These are phyloP conservation scores for Helostoma temminkii DNA, from an alignment of 2,797 vertebrate genomes.

Conservation along the genomic window DNA sequence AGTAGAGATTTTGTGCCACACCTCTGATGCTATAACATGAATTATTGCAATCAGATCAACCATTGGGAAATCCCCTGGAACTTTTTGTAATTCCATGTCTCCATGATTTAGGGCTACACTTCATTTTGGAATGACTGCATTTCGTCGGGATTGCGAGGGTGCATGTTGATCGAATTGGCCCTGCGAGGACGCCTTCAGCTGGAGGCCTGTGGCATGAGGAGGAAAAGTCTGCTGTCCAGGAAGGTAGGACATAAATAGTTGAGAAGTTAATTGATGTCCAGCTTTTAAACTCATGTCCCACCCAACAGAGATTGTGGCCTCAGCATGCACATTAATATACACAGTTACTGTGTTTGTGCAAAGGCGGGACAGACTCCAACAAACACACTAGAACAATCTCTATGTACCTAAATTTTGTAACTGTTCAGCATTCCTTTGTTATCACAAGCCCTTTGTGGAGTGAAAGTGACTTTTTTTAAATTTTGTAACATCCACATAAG, in stretches of 20 bases:
- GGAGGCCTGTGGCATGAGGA: conserved; percentile 95
- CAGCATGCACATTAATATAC: too few relatives aligned
- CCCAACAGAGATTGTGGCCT: background rate
- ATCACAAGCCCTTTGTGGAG: too few relatives aligned
- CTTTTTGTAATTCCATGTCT: conserved; percentile 17
- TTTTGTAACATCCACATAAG: too few relatives aligned
- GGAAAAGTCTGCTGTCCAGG: conserved; percentile 93
- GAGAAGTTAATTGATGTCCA: background rate
- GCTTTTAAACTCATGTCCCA: background rate
- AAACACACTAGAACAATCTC: too few relatives aligned
- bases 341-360: too few relatives aligned
- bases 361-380: too few relatives aligned
- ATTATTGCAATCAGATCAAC: background rate
- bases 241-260: conserved; percentile 82
- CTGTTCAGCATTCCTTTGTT: too few relatives aligned
- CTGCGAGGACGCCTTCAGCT: conserved; percentile 93
- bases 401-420: too few relatives aligned
- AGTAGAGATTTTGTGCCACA: background rate
- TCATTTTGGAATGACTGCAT: conserved; percentile 99
- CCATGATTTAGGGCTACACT: conserved; percentile 91
- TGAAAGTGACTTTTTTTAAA: too few relatives aligned
- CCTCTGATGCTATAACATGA: background rate
- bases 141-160: conserved; percentile 95
- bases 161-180: conserved; percentile 96
- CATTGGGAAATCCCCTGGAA: background rate